These are phyloP conservation scores for Aethina tumida DNA, from an alignment of 1,140 invertebrate genomes.

Conservation along the genomic window DNA sequence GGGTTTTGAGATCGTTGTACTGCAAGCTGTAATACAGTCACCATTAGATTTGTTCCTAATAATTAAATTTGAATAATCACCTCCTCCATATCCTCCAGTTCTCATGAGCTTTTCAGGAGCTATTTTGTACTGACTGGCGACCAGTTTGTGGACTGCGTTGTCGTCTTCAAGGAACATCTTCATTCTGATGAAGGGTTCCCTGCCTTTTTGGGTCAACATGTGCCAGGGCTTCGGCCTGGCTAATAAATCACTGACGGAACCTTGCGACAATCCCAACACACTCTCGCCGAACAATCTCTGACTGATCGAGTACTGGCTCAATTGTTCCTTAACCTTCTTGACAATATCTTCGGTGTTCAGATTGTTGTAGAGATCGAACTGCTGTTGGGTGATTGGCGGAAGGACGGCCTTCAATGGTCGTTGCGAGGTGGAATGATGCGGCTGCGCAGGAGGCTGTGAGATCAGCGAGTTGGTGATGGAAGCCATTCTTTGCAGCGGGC, in stretches of 20 bases:
- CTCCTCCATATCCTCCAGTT: constrained; percentile 83
- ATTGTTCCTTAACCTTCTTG: constrained; percentile 92
- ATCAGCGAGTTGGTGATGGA: constrained; percentile 95
- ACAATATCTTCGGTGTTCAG: constrained; percentile 98
- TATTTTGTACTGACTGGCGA: constrained; percentile 95
- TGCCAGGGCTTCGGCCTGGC: constrained; percentile 95
- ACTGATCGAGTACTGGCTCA: constrained; percentile 97
- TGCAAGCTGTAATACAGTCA: constrained; percentile 45
- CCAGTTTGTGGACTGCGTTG: constrained; percentile 91
- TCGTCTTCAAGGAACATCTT: constrained; percentile 97
- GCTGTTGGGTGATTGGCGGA: constrained; percentile 96
- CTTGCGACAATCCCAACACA: constrained; percentile 91
- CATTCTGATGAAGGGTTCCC: constrained; percentile 96
- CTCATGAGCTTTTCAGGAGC: constrained; percentile 92
- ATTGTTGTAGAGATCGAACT: constrained; percentile 97
- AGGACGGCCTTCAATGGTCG: constrained; percentile 90
- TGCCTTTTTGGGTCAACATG: constrained; percentile 93
- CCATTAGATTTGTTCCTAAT: neutral
- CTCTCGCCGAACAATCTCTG: constrained; percentile 97
- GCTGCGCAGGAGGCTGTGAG: constrained; percentile 77
- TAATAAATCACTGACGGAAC: constrained; percentile 88
- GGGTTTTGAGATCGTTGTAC: constrained; percentile 59
- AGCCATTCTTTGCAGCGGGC: constrained; percentile 92
- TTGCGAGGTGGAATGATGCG: constrained; percentile 68
- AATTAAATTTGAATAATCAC: constrained; percentile 12